Percentiles rank a stretch among this genome's conserved stretches.
phyloP scores from a whole-genome alignment of 2,797 vertebrate genomes.

The Urocyon cinereoargenteus region DNA sequence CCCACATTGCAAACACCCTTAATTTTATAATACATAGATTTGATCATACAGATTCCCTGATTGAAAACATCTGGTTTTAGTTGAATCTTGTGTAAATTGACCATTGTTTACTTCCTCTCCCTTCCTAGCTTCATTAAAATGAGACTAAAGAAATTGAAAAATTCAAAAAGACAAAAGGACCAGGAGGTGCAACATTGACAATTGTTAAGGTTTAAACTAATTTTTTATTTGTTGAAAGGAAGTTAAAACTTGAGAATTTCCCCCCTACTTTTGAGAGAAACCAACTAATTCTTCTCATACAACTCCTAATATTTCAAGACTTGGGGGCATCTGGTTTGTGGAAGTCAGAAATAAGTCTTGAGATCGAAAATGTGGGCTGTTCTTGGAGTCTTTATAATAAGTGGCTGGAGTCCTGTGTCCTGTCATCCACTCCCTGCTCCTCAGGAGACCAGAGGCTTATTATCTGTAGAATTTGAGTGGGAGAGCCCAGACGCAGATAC shows the following conservation, averaged over 20 bases:
- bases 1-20: not conserved
- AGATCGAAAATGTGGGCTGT: conserved; percentile 10
- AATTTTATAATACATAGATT: conserved; percentile 19
- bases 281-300: not conserved
- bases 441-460: conserved; percentile 23
- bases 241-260: not conserved
- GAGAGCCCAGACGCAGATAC: not conserved
- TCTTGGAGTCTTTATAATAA: conserved; percentile 29
- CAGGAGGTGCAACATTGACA: not conserved
- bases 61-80: not conserved
- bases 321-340: not conserved
- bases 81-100: not conserved
- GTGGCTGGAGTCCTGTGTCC: not conserved
- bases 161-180: not conserved
- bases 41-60: not conserved
- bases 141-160: not conserved
- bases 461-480: not conserved
- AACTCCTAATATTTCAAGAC: conserved; percentile 8
- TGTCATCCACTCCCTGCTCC: accelerated
- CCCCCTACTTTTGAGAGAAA: not conserved
- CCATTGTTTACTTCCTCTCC: not conserved
- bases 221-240: conserved; percentile 34
- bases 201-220: not conserved
- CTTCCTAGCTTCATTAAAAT: not conserved
- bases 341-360: not conserved